phyloP scores from a whole-genome alignment of 2,888 invertebrate species.

The Aspidiotus rigidus region DNA sequence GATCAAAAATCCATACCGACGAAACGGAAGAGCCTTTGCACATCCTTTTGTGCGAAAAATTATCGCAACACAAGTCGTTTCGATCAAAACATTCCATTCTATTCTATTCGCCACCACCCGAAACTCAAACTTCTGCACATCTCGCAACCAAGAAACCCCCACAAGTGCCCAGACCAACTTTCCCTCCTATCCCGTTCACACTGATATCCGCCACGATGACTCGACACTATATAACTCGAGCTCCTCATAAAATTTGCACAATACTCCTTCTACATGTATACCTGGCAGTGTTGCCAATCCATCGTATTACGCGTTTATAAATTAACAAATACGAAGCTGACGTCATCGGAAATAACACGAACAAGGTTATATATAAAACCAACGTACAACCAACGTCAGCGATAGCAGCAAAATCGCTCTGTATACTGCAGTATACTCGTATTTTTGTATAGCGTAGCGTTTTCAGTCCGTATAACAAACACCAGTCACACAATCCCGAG shows the following conservation, averaged over 20 bases:
- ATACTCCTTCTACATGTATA: neutral
- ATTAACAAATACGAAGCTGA: slow-evolving; percentile 30
- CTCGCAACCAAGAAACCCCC: too few species aligned
- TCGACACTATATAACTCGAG: neutral
- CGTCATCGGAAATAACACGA: slow-evolving; percentile 34
- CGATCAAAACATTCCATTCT: too few species aligned
- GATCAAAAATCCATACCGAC: too few species aligned
- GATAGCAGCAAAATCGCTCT: slow-evolving; percentile 14
- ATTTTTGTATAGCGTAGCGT: neutral
- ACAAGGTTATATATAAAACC: slow-evolving; percentile 25
- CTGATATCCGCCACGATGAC: neutral
- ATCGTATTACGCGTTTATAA: slow-evolving; percentile 13
- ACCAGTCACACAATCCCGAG: too few species aligned
- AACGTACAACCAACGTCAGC: slow-evolving; percentile 24
- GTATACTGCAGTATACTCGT: neutral
- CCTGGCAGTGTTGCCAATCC: slow-evolving; percentile 24
- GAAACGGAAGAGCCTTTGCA: too few species aligned
- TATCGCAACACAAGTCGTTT: too few species aligned
- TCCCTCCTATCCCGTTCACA: too few species aligned
- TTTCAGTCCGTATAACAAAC: too few species aligned
- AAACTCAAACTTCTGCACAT: too few species aligned
- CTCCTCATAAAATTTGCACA: neutral
- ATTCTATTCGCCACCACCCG: too few species aligned
- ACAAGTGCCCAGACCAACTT: too few species aligned
- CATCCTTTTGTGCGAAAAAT: too few species aligned